These are phyloP conservation scores for Myotis yumanensis DNA, from an alignment of 2,113 vertebrate species.

Conservation along the genomic window DNA sequence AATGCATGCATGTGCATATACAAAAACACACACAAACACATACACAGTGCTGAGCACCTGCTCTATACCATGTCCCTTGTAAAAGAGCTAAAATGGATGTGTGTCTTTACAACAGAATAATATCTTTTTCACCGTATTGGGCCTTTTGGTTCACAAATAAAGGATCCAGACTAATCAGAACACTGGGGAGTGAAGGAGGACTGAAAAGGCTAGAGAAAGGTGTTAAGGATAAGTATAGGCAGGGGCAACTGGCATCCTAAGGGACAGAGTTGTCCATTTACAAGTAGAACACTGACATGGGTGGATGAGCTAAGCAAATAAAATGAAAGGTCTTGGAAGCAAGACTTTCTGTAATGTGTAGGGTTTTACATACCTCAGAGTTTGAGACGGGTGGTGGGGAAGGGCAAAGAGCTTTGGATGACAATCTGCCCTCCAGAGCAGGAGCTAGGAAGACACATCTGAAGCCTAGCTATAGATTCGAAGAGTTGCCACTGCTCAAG, in stretches of 20 bases:
- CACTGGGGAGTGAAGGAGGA: not conserved
- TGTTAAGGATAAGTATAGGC: not conserved
- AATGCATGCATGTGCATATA: not conserved
- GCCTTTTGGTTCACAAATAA: not conserved
- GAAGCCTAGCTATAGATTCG: not conserved
- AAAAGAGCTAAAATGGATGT: not conserved
- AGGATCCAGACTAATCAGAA: not conserved
- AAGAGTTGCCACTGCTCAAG: not conserved
- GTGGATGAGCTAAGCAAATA: not conserved
- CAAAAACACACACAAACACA: not conserved
- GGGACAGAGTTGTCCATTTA: not conserved
- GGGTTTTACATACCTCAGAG: not conserved
- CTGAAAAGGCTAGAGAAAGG: not conserved
- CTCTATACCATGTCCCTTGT: fast-evolving
- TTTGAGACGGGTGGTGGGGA: not conserved
- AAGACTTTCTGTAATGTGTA: not conserved
- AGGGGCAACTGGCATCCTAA: not conserved
- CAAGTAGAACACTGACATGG: not conserved
- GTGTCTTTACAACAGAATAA: not conserved
- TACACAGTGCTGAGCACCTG: not conserved
- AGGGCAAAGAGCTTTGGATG: not conserved
- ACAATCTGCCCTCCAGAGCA: not conserved
- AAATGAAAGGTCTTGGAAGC: not conserved
- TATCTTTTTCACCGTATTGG: not conserved
- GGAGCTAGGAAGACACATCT: fast-evolving